Conservation (phyloP, 2,113 vertebrate genomes). For the Elephas maximus region DNA sequence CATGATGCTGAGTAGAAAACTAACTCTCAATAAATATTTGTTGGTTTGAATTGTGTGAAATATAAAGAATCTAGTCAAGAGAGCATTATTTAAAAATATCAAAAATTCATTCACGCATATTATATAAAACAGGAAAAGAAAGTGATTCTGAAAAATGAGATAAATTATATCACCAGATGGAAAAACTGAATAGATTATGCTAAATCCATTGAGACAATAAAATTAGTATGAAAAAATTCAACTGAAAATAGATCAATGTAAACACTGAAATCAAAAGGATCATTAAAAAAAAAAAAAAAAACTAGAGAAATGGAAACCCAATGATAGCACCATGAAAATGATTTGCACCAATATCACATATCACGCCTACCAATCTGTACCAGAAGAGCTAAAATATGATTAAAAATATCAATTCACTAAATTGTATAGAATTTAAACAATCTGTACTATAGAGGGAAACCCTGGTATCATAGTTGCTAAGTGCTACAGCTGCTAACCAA, state of each 20-base stretch:
- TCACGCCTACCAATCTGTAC: neutral
- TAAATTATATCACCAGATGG: conserved; percentile 2
- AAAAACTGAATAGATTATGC: conserved; percentile 28
- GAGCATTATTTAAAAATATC: conserved; percentile 22
- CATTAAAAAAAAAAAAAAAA: neutral
- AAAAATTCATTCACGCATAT: conserved; percentile 16
- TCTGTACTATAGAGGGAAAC: neutral
- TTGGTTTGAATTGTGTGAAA: conserved; percentile 39
- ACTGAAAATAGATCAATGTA: conserved; percentile 57
- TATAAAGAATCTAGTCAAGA: conserved; percentile 32
- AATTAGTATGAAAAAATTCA: conserved; percentile 34
- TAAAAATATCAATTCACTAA: conserved; percentile 14
- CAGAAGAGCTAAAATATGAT: neutral
- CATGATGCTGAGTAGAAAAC: conserved; percentile 3
- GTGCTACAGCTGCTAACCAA: too few species aligned
- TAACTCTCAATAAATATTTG: conserved; percentile 58
- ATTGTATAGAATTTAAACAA: neutral
- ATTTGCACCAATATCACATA: neutral
- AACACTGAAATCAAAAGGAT: conserved; percentile 17
- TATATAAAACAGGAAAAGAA: conserved; percentile 66
- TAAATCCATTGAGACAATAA: neutral
- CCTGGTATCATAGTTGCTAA: too few species aligned
- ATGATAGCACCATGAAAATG: neutral
- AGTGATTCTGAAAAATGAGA: conserved; percentile 27
- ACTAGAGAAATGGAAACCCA: conserved; percentile 32